Conservation (phyloP, 2,888 invertebrate genomes). For the Acanthosoma haemorrhoidale region DNA sequence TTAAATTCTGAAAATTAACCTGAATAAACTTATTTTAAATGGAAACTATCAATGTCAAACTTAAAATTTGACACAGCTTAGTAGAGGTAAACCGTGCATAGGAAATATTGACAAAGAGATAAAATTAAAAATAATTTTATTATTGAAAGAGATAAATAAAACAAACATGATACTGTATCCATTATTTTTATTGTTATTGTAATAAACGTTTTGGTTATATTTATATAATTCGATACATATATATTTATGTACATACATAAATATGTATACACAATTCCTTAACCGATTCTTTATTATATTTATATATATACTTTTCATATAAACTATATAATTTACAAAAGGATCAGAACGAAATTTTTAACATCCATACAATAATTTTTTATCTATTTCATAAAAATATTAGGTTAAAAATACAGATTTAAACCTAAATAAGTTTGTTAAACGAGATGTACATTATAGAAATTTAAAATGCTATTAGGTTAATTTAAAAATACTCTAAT, state of each 20-base stretch:
- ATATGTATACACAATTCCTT: slow-evolving; percentile 29
- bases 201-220: slow-evolving; percentile 28
- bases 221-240: slow-evolving; percentile 28
- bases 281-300: neutral
- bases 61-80: too few species aligned
- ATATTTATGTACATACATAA: slow-evolving; percentile 27
- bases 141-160: neutral
- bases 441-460: too few species aligned
- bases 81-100: too few species aligned
- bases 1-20: too few species aligned
- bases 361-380: slow-evolving; percentile 10
- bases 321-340: slow-evolving; percentile 15
- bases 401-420: too few species aligned
- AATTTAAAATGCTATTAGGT: too few species aligned
- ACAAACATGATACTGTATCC: neutral
- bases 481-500: too few species aligned
- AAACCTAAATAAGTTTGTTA: too few species aligned
- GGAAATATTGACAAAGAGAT: too few species aligned
- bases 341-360: slow-evolving; percentile 24
- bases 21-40: too few species aligned
- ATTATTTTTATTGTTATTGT: slow-evolving; percentile 24
- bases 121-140: neutral
- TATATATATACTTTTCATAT: slow-evolving; percentile 8
- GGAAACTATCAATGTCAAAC: too few species aligned
- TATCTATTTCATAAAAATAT: too few species aligned